Percentiles rank a stretch among this genome's conserved stretches.
These are phyloP conservation scores for Microctonus hyperodae DNA, from an alignment of 2,888 invertebrate species.

Conservation along the genomic window DNA sequence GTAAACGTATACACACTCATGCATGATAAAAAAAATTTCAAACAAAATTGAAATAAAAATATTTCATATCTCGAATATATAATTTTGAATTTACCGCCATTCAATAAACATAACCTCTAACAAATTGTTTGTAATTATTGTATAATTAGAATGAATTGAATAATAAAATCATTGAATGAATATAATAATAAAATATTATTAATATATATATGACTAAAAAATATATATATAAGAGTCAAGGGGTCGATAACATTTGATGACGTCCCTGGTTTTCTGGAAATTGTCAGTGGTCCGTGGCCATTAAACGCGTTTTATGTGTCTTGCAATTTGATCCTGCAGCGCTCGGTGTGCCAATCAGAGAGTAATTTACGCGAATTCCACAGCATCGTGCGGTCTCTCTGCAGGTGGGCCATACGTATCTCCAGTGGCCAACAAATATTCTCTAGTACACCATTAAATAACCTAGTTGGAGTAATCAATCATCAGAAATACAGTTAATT, in stretches of 20 bases:
- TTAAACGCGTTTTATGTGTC: slow-evolving; percentile 60
- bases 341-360: slow-evolving; percentile 51
- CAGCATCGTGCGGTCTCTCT: slow-evolving; percentile 44
- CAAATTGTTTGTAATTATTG: too few species aligned
- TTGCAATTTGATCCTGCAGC: slow-evolving; percentile 57
- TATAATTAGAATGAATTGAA: background rate
- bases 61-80: background rate
- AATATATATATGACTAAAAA: too few species aligned
- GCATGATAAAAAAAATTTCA: background rate
- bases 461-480: background rate
- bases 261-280: slow-evolving; percentile 60
- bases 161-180: too few species aligned
- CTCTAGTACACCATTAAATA: slow-evolving; percentile 8
- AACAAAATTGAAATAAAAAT: background rate
- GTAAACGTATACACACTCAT: background rate
- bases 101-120: background rate
- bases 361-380: slow-evolving; percentile 57
- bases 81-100: background rate
- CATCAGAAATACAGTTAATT: background rate
- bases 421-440: background rate
- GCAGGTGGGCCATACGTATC: slow-evolving; percentile 43
- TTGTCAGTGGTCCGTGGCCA: slow-evolving; percentile 56
- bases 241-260: slow-evolving; percentile 21
- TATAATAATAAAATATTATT: too few species aligned
- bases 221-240: background rate